These are phyloP conservation scores for Cataglyphis albicans DNA, from an alignment of 2,888 invertebrate genomes.

Conservation along the genomic window DNA sequence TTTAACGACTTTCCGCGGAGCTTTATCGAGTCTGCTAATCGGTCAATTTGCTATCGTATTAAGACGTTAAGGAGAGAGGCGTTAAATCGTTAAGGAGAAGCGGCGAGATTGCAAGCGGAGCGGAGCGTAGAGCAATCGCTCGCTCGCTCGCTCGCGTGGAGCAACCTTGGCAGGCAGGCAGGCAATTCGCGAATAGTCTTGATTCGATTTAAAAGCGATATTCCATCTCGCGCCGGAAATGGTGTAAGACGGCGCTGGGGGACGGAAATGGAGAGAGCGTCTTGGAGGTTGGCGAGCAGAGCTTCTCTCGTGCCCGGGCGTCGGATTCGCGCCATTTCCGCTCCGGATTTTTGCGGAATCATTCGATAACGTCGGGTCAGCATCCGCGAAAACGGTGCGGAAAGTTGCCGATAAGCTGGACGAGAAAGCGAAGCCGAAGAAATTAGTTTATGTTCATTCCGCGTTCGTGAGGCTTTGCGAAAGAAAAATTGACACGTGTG, in stretches of 20 bases:
- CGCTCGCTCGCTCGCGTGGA: slow-evolving; percentile 37
- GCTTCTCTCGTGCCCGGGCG: slow-evolving; percentile 47
- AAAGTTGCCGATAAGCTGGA: slow-evolving; percentile 19
- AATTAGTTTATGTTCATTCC: slow-evolving; percentile 31
- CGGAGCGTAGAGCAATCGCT: slow-evolving; percentile 37
- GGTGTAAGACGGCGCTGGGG: slow-evolving; percentile 84
- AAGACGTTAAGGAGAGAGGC: slow-evolving; percentile 73
- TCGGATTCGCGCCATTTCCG: slow-evolving; percentile 81
- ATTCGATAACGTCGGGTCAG: slow-evolving; percentile 66
- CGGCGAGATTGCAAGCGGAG: slow-evolving; percentile 63
- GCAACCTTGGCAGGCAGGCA: slow-evolving; percentile 62
- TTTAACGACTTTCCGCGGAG: slow-evolving; percentile 66
- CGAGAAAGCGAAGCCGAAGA: slow-evolving; percentile 27
- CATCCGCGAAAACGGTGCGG: slow-evolving; percentile 36
- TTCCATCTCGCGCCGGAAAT: slow-evolving; percentile 86
- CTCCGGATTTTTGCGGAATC: slow-evolving; percentile 69
- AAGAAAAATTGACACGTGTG: background rate
- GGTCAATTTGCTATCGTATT: slow-evolving; percentile 72
- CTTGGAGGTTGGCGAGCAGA: slow-evolving; percentile 79
- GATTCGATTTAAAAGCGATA: slow-evolving; percentile 86
- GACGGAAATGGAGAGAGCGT: slow-evolving; percentile 85
- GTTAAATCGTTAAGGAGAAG: slow-evolving; percentile 76
- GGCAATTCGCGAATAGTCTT: slow-evolving; percentile 85
- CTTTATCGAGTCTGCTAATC: slow-evolving; percentile 62
- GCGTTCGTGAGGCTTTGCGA: background rate